Percentiles rank a stretch among this genome's conserved stretches.
Conservation (phyloP, 2,888 invertebrate species). For the Tenthredo distinguenda region DNA sequence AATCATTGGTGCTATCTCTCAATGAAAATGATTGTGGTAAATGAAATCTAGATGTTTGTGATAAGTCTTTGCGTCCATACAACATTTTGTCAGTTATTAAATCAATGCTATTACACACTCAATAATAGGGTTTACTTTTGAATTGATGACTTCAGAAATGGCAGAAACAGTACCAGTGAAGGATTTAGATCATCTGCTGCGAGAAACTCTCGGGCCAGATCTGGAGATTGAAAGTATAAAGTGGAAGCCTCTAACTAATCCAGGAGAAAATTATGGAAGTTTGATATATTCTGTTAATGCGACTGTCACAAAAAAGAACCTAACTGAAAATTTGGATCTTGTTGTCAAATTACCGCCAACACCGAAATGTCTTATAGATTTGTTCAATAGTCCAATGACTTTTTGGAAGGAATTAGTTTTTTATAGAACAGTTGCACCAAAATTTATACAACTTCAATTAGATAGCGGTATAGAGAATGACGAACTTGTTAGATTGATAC, state of each 20-base stretch:
- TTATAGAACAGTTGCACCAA: constrained; percentile 69
- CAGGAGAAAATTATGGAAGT: constrained; percentile 76
- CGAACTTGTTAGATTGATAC: constrained; percentile 64
- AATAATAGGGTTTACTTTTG: constrained; percentile 11
- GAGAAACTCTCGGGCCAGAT: constrained; percentile 63
- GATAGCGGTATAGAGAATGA: constrained; percentile 65
- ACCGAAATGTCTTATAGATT: constrained; percentile 68
- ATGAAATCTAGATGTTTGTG: not conserved
- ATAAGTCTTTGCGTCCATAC: not conserved
- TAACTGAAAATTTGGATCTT: constrained; percentile 65
- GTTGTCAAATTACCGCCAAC: constrained; percentile 74
- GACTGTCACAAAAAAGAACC: constrained; percentile 60
- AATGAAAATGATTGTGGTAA: not conserved
- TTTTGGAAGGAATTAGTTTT: constrained; percentile 74
- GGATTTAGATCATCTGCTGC: constrained; percentile 66
- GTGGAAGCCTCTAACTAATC: constrained; percentile 74
- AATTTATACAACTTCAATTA: constrained; percentile 65
- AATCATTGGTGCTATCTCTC: not conserved
- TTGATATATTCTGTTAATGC: constrained; percentile 70
- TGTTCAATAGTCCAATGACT: constrained; percentile 73
- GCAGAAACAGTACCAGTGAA: constrained; percentile 66
- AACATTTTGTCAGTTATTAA: not conserved
- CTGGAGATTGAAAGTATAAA: constrained; percentile 64
- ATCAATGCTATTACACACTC: not conserved
- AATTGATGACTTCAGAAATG: constrained; percentile 57